These are phyloP conservation scores for Gopherus evgoodei DNA, from an alignment of 2,113 vertebrate genomes.

Conservation along the genomic window DNA sequence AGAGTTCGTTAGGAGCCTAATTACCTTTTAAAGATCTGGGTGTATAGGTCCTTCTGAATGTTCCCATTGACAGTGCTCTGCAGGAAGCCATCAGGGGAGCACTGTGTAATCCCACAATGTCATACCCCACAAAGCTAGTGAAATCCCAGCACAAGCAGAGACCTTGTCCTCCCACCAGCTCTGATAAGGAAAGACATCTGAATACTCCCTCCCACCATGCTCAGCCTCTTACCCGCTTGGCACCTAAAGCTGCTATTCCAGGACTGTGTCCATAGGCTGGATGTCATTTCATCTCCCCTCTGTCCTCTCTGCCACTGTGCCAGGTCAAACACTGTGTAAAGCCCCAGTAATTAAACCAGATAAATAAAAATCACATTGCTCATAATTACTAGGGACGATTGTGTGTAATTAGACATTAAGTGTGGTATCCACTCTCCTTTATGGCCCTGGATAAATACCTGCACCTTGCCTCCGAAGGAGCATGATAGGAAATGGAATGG, in stretches of 20 bases:
- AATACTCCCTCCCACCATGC: neutral
- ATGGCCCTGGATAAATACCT: slow-evolving; percentile 79
- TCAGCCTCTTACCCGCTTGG: neutral
- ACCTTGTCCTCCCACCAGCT: fast-evolving
- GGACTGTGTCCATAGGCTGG: fast-evolving
- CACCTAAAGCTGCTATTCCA: neutral
- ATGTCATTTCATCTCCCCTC: slow-evolving; percentile 56
- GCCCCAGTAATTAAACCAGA: slow-evolving; percentile 78
- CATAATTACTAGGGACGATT: slow-evolving; percentile 83
- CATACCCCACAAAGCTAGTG: neutral
- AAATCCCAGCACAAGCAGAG: fast-evolving
- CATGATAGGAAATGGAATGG: slow-evolving; percentile 77
- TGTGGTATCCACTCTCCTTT: slow-evolving; percentile 80
- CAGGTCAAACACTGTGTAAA: slow-evolving; percentile 79
- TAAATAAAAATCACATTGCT: slow-evolving; percentile 86
- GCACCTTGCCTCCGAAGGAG: slow-evolving; percentile 72
- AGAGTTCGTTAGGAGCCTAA: neutral
- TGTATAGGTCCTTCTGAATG: neutral
- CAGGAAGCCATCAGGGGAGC: neutral
- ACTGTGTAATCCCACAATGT: too few species aligned
- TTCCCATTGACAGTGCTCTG: fast-evolving
- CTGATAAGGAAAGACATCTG: fast-evolving
- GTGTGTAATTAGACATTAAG: slow-evolving; percentile 84
- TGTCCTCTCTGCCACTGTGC: slow-evolving; percentile 72
- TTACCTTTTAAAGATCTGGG: neutral